Percentiles rank a stretch among this genome's conserved stretches.
Conservation (phyloP, 2,113 vertebrate genomes). For the Struthidea cinerea region DNA sequence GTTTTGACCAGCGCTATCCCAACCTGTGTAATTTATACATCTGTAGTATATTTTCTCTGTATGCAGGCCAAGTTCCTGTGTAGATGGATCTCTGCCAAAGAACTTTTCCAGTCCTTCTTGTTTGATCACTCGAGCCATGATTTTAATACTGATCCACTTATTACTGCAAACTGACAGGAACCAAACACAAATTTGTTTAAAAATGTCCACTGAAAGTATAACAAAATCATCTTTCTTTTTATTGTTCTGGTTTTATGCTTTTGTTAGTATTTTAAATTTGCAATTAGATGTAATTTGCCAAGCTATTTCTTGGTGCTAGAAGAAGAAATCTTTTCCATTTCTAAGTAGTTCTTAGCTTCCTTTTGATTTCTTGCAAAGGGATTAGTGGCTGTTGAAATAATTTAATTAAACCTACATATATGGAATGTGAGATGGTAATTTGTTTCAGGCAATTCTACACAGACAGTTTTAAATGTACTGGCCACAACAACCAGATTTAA, state of each 20-base stretch:
- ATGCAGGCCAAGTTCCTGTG: slow-evolving; percentile 56
- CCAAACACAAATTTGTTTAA: slow-evolving; percentile 3
- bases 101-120: slow-evolving; percentile 41
- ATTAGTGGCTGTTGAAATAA: not conserved
- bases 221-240: not conserved
- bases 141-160: slow-evolving; percentile 1
- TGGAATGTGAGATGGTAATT: not conserved
- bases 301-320: not conserved
- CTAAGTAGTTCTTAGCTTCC: not conserved
- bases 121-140: slow-evolving; percentile 6
- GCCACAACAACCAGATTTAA: not conserved
- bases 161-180: slow-evolving; percentile 16
- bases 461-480: not conserved
- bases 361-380: not conserved
- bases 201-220: not conserved
- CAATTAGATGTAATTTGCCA: not conserved
- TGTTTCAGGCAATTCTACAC: not conserved
- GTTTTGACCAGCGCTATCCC: slow-evolving; percentile 40
- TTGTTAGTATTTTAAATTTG: not conserved
- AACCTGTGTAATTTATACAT: slow-evolving; percentile 64
- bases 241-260: not conserved
- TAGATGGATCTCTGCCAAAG: slow-evolving; percentile 50
- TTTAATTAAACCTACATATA: not conserved
- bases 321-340: not conserved
- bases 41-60: slow-evolving; percentile 63